These are phyloP conservation scores for Acleris emargana DNA, from an alignment of 2,888 invertebrate species.

Conservation along the genomic window DNA sequence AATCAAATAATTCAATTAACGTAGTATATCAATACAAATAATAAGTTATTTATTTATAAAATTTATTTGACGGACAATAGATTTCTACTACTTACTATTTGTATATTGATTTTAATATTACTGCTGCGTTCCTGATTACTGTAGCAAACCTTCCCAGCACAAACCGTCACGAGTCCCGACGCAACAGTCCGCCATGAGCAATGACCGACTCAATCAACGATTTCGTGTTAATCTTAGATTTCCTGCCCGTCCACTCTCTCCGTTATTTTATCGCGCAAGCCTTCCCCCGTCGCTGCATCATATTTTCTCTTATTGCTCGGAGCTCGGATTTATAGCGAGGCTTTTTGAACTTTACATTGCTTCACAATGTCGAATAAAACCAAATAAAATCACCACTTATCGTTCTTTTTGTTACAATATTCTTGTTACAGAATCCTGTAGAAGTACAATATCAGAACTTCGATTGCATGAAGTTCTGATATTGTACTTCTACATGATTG, in stretches of 20 bases:
- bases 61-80: too few relatives aligned
- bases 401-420: not conserved
- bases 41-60: too few relatives aligned
- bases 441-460: not conserved
- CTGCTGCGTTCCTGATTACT: not conserved
- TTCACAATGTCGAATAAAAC: conserved; percentile 12
- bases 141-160: not conserved
- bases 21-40: too few relatives aligned
- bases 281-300: conserved; percentile 26
- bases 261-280: conserved; percentile 31
- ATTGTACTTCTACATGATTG: too few relatives aligned
- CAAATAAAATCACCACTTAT: conserved; percentile 1
- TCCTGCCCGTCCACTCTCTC: conserved; percentile 36
- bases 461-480: too few relatives aligned
- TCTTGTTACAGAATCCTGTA: not conserved
- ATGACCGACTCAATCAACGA: conserved; percentile 32
- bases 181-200: conserved; percentile 5
- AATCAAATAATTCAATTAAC: too few relatives aligned
- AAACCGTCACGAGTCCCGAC: conserved; percentile 4
- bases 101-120: too few relatives aligned
- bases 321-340: conserved; percentile 20
- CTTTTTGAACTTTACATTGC: conserved; percentile 21
- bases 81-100: too few relatives aligned
- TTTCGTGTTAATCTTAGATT: conserved; percentile 36
- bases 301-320: conserved; percentile 31